A percentile compares a stretch with the other conserved stretches of the same genome.
Evolutionary conservation across 2,888 invertebrate species (phyloP).

Genomic region (Nomada lathburiana): DNA sequence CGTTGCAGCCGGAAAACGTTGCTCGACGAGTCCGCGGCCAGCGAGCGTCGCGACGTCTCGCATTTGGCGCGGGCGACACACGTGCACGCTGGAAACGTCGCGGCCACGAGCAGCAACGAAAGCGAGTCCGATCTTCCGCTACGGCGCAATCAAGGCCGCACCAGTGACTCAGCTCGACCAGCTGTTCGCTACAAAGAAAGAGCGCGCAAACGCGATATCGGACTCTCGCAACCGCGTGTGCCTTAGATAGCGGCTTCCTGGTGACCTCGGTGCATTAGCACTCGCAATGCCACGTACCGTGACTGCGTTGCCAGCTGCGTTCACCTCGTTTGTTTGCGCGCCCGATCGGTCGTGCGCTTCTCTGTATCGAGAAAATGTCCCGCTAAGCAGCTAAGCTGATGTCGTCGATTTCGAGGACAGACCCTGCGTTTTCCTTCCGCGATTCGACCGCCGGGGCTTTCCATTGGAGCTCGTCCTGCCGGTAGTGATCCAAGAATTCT

Average conservation of each 20-base stretch:
- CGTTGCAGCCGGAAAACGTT: neutral
- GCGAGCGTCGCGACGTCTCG: neutral
- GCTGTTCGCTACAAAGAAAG: conserved; percentile 76
- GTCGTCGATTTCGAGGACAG: no score
- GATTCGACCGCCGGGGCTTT: neutral
- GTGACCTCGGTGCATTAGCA: conserved; percentile 80
- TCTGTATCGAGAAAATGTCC: neutral
- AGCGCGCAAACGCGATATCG: conserved; percentile 71
- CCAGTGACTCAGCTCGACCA: conserved; percentile 75
- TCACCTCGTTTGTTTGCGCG: conserved; percentile 28
- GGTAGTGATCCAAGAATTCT: no score
- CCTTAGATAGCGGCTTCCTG: conserved; percentile 81
- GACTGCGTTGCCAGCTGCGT: conserved; percentile 48
- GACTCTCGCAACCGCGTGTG: conserved; percentile 68
- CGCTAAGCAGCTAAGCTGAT: no score
- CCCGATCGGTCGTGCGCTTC: conserved; percentile 10
- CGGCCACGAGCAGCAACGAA: conserved; percentile 40
- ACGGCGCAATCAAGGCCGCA: conserved; percentile 75
- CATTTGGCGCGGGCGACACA: conserved; percentile 7
- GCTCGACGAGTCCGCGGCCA: neutral
- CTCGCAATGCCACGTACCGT: conserved; percentile 40
- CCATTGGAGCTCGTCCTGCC: no score
- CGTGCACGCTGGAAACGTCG: conserved; percentile 29
- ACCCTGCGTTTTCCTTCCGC: neutral
- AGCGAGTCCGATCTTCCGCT: conserved; percentile 70